These are phyloP conservation scores for Scortum barcoo DNA, from an alignment of 2,113 vertebrate genomes.

Conservation along the genomic window DNA sequence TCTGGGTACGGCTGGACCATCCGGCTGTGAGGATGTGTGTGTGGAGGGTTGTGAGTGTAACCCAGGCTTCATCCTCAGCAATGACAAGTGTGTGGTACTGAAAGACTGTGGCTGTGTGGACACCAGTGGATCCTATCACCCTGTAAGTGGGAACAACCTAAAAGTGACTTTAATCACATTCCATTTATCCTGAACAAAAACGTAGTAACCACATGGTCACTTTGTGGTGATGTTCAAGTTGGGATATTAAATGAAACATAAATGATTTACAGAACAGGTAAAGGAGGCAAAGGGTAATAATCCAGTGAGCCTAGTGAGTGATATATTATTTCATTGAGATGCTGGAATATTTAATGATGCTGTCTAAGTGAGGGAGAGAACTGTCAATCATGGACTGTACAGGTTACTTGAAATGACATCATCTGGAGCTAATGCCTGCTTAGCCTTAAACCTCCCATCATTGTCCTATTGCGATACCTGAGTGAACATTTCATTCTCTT, in stretches of 20 bases:
- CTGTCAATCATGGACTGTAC: not conserved
- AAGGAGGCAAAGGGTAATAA: not conserved
- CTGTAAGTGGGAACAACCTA: constrained; percentile 72
- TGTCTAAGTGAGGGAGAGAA: not conserved
- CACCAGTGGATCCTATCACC: constrained; percentile 77
- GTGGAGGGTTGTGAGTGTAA: constrained; percentile 86
- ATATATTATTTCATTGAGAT: not conserved
- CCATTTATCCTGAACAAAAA: not conserved
- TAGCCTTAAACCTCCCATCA: not conserved
- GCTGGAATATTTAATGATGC: not conserved
- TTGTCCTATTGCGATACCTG: not conserved
- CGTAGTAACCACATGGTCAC: not conserved
- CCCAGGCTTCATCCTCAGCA: constrained; percentile 84
- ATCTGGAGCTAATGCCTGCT: not conserved
- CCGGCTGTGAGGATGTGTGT: constrained; percentile 78
- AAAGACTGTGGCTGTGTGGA: constrained; percentile 85
- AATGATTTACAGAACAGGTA: not conserved
- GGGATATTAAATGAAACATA: not conserved
- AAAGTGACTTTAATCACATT: not conserved
- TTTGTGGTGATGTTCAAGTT: not conserved
- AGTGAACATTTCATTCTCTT: not conserved
- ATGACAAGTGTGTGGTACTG: constrained; percentile 78
- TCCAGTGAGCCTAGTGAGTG: too few relatives aligned
- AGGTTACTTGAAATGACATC: constrained; percentile 1
- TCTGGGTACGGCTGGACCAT: constrained; percentile 62